Evolutionary conservation across 2,113 vertebrate species (phyloP).

Genomic region (Larimichthys polyactis): DNA sequence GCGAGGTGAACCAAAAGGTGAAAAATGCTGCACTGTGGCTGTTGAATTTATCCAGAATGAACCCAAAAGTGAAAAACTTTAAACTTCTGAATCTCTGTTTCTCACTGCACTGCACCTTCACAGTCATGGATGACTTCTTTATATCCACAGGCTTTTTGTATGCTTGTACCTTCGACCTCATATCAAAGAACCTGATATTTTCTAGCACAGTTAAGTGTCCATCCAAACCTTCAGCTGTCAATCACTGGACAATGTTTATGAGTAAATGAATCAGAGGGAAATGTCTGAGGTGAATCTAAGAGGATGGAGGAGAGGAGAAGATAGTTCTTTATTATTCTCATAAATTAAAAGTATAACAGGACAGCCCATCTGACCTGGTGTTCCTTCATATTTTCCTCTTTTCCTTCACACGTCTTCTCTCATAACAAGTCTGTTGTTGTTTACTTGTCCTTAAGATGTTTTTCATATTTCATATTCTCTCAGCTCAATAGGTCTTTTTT

Average conservation of each 20-base stretch:
- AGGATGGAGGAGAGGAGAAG: neutral
- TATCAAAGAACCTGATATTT: neutral
- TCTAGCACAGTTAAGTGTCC: neutral
- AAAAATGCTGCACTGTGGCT: too few relatives aligned
- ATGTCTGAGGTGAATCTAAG: conserved; percentile 10
- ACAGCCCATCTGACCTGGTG: neutral
- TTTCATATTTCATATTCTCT: neutral
- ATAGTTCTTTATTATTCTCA: neutral
- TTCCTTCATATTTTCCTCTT: neutral
- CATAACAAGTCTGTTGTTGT: conserved; percentile 23
- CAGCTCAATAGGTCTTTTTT: neutral
- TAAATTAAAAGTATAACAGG: neutral
- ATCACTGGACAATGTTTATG: neutral
- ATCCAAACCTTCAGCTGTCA: neutral
- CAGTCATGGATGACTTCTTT: too few relatives aligned
- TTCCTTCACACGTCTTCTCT: neutral
- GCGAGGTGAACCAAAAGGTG: too few relatives aligned
- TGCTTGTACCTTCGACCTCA: neutral
- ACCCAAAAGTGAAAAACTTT: too few relatives aligned
- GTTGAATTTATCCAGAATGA: too few relatives aligned
- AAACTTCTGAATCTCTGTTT: too few relatives aligned
- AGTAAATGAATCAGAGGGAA: neutral
- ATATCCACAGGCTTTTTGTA: too few relatives aligned
- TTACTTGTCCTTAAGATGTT: conserved; percentile 19
- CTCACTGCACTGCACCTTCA: too few relatives aligned